phyloP scores from a whole-genome alignment of 2,888 invertebrate species.

The Dermolepida albohirtum region DNA sequence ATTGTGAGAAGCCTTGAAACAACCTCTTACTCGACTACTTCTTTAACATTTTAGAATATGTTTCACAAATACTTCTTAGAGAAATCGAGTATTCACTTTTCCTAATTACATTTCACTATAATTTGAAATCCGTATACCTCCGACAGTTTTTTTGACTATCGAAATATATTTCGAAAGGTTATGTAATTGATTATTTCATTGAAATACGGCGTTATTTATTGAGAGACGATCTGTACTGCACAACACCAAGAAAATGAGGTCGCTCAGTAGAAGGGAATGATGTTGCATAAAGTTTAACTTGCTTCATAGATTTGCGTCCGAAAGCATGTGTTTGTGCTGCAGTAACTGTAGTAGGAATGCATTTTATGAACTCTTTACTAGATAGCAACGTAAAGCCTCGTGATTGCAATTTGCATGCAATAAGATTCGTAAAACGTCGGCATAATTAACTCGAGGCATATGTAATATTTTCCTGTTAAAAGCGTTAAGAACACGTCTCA shows the following conservation, averaged over 20 bases:
- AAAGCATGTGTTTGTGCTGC: slow-evolving; percentile 9
- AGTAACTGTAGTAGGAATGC: slow-evolving; percentile 16
- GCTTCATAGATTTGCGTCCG: slow-evolving; percentile 32
- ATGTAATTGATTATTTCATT: slow-evolving; percentile 19
- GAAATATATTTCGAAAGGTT: slow-evolving; percentile 6
- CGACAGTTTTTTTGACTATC: not conserved
- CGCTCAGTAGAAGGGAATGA: slow-evolving; percentile 37
- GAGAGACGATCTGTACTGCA: slow-evolving; percentile 9
- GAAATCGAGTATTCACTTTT: not conserved
- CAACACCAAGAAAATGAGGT: slow-evolving; percentile 31
- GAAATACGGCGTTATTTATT: not conserved
- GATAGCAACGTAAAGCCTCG: not conserved
- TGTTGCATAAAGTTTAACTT: slow-evolving; percentile 34
- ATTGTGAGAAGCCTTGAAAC: slow-evolving; percentile 22
- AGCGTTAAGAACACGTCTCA: too few species aligned
- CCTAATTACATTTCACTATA: too few species aligned
- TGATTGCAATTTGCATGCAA: too few species aligned
- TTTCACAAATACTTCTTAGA: not conserved
- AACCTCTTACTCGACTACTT: slow-evolving; percentile 11
- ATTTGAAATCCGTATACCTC: too few species aligned
- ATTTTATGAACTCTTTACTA: slow-evolving; percentile 32
- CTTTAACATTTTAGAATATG: slow-evolving; percentile 10
- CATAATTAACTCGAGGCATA: too few species aligned
- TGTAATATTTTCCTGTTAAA: too few species aligned
- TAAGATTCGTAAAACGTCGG: too few species aligned